Conservation (phyloP, 1,140 invertebrate genomes). For the Physella acuta region DNA sequence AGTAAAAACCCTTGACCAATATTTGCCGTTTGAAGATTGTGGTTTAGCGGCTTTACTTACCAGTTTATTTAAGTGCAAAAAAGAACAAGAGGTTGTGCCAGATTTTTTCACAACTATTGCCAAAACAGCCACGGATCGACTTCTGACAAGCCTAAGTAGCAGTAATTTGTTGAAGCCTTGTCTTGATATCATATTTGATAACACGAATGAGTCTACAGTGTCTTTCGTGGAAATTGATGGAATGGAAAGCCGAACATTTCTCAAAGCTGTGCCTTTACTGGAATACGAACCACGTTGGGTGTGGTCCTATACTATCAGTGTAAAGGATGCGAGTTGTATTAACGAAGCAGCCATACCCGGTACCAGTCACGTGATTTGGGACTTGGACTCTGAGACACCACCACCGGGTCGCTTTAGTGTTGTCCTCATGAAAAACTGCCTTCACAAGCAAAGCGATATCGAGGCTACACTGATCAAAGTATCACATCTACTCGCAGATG, state of each 20-base stretch:
- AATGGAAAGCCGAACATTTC: not conserved
- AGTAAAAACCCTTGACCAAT: not conserved
- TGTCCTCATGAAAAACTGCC: conserved; percentile 50
- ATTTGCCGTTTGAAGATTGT: not conserved
- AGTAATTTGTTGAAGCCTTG: not conserved
- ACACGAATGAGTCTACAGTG: not conserved
- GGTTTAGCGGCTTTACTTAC: too few species aligned
- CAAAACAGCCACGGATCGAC: too few species aligned
- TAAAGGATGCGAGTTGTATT: conserved; percentile 38
- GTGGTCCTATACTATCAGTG: not conserved
- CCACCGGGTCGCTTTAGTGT: too few species aligned
- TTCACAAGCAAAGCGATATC: conserved; percentile 55
- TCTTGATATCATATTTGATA: not conserved
- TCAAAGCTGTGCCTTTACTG: not conserved
- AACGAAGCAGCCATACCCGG: conserved; percentile 53
- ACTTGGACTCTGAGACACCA: conserved; percentile 40
- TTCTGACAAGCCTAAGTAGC: not conserved
- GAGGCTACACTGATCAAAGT: conserved; percentile 56
- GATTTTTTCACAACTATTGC: too few species aligned
- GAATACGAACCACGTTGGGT: not conserved
- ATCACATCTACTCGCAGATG: conserved; percentile 66
- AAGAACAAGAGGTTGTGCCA: too few species aligned
- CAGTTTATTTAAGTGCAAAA: too few species aligned
- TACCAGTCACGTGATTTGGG: conserved; percentile 41
- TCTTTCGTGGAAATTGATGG: not conserved